These are phyloP conservation scores for Luehdorfia chinensis DNA, from an alignment of 1,140 invertebrate species.

Conservation along the genomic window DNA sequence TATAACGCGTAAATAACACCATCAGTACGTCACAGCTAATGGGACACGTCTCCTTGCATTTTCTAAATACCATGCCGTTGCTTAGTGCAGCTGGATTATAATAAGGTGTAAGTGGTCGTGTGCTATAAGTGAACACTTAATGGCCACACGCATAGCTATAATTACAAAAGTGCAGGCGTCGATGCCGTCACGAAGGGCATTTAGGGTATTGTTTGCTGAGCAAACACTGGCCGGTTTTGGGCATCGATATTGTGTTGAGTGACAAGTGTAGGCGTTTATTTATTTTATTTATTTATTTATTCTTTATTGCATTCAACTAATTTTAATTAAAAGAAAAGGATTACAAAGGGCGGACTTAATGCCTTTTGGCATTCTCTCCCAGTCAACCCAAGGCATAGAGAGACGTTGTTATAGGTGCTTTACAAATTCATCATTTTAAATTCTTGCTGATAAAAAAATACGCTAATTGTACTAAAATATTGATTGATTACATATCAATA, in stretches of 20 bases:
- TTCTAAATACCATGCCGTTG: not conserved
- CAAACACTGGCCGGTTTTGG: slow-evolving; percentile 28
- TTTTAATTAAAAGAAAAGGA: too few species aligned
- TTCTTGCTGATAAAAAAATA: not conserved
- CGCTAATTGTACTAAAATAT: too few species aligned
- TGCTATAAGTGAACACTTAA: not conserved
- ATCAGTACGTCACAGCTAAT: too few species aligned
- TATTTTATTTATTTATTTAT: too few species aligned
- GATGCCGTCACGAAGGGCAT: slow-evolving; percentile 28
- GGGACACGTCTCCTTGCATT: not conserved
- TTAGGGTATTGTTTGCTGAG: slow-evolving; percentile 36
- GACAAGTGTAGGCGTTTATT: slow-evolving; percentile 8
- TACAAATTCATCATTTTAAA: too few species aligned
- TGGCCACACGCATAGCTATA: slow-evolving; percentile 36
- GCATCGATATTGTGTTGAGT: slow-evolving; percentile 1
- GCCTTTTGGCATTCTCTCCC: too few species aligned
- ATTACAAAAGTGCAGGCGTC: slow-evolving; percentile 23
- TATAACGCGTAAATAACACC: too few species aligned
- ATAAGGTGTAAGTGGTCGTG: not conserved
- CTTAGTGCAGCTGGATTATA: not conserved
- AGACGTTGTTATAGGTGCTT: too few species aligned
- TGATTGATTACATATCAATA: too few species aligned
- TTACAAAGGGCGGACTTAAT: too few species aligned
- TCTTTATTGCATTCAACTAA: too few species aligned
- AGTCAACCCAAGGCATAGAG: too few species aligned